phyloP scores from a whole-genome alignment of 2,888 invertebrate species.

The Perizoma affinitatum region DNA sequence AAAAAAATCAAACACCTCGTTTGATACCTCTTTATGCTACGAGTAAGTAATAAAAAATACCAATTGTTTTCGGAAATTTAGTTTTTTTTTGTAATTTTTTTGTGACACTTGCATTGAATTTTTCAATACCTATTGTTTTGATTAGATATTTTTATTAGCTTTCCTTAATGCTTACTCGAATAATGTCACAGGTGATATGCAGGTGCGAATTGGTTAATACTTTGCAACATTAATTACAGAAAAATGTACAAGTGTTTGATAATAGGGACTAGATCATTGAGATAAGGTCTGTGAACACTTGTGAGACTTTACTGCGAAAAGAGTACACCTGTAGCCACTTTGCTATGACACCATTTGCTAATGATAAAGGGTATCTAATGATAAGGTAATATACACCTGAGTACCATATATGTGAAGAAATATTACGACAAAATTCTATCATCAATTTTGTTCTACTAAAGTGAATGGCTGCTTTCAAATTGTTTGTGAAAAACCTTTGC shows the following conservation, averaged over 20 bases:
- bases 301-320: conserved; percentile 17
- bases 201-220: conserved; percentile 18
- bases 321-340: neutral
- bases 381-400: too few relatives aligned
- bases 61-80: too few relatives aligned
- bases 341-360: too few relatives aligned
- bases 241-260: conserved; percentile 18
- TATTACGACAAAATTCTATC: too few relatives aligned
- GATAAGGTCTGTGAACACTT: conserved; percentile 23
- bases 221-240: conserved; percentile 15
- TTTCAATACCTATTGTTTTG: too few relatives aligned
- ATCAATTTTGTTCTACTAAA: neutral
- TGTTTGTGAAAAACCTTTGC: neutral
- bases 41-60: too few relatives aligned
- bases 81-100: too few relatives aligned
- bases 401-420: too few relatives aligned
- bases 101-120: too few relatives aligned
- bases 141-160: conserved; percentile 4
- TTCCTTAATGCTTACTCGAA: conserved; percentile 4
- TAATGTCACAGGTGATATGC: conserved; percentile 20
- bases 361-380: too few relatives aligned
- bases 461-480: neutral
- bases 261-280: conserved; percentile 22
- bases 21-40: too few relatives aligned
- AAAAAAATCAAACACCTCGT: too few relatives aligned